Percentiles rank a stretch among this genome's conserved stretches.
Evolutionary conservation across 2,113 vertebrate species (phyloP).

Genomic region (Syngnathoides biaculeatus): DNA sequence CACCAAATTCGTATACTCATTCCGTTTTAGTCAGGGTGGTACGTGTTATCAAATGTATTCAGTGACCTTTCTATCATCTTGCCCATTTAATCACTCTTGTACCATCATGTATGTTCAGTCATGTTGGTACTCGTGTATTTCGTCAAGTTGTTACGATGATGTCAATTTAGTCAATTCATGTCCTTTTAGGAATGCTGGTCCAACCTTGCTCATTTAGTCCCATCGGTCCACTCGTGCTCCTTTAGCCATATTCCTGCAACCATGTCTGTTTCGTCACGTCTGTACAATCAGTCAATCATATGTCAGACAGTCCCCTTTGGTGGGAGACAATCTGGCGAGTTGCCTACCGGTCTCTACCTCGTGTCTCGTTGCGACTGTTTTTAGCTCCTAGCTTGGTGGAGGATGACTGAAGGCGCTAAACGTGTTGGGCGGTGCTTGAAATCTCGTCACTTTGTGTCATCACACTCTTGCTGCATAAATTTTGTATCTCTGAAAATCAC

Average conservation of each 20-base stretch:
- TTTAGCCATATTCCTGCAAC: neutral
- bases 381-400: neutral
- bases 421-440: neutral
- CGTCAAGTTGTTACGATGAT: no score
- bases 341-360: neutral
- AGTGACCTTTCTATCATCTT: neutral
- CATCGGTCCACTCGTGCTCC: no score
- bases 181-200: no score
- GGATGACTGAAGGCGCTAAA: neutral
- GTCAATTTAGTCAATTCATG: no score
- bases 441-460: neutral
- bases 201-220: no score
- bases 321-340: no score
- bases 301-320: neutral
- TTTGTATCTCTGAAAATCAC: slow-evolving; percentile 14
- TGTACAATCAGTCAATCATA: neutral
- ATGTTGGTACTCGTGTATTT: neutral
- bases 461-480: slow-evolving; percentile 25
- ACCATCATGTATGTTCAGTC: neutral
- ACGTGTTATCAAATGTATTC: neutral
- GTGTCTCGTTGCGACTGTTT: no score
- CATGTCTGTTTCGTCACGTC: neutral
- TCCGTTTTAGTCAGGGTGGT: neutral
- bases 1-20: neutral
- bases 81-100: neutral